Percentiles rank a stretch among this genome's conserved stretches.
These are phyloP conservation scores for Apolygus lucorum DNA, from an alignment of 1,140 invertebrate genomes.

Conservation along the genomic window DNA sequence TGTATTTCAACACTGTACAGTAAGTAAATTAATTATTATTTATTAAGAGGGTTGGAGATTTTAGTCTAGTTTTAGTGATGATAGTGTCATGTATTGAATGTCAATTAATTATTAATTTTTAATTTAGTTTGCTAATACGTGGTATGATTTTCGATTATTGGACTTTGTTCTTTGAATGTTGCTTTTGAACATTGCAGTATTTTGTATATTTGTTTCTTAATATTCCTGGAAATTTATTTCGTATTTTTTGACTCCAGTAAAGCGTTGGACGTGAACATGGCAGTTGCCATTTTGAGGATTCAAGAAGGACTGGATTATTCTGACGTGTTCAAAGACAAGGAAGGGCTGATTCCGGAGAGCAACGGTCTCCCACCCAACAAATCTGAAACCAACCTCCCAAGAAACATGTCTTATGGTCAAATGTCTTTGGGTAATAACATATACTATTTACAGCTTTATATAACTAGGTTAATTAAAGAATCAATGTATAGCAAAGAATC, in stretches of 20 bases:
- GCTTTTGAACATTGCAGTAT: no score
- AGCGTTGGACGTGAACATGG: constrained; percentile 85
- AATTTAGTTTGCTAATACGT: no score
- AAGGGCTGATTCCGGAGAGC: constrained; percentile 34
- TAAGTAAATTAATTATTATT: constrained; percentile 46
- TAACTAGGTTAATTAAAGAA: no score
- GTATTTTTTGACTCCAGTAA: constrained; percentile 59
- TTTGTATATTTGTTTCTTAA: no score
- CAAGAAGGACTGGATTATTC: constrained; percentile 70
- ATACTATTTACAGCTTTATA: neutral
- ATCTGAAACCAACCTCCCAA: constrained; percentile 40
- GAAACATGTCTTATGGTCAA: constrained; percentile 53
- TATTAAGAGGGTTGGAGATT: neutral
- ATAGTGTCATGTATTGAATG: no score
- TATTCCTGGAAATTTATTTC: no score
- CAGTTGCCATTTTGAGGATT: constrained; percentile 75
- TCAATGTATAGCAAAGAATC: no score
- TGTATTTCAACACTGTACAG: constrained; percentile 90
- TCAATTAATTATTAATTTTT: no score
- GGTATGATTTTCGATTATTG: no score
- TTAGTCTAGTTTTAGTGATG: no score
- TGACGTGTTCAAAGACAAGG: constrained; percentile 48
- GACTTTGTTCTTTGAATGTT: no score
- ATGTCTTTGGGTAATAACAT: constrained; percentile 49
- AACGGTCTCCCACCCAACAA: constrained; percentile 21